Base-by-base conservation (phyloP, 2,888 invertebrate species). In the Drosophila kuntzei region DNA sequence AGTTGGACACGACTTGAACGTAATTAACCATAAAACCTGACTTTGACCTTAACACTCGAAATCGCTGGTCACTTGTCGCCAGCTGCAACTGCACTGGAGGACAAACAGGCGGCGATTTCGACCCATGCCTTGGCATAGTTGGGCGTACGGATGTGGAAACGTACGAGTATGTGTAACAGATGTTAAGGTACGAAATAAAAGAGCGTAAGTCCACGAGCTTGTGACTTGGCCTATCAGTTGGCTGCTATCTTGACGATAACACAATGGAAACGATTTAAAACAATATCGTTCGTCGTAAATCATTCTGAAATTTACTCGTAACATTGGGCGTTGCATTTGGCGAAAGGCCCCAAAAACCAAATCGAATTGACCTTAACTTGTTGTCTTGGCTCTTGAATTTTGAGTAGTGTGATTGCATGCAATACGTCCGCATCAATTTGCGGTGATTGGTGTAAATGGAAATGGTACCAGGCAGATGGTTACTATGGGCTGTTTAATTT, bases 21-120 rank as follows among this genome's bases (percentile, higher is more conserved):
- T 78, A 88, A 90, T 90, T 89, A 86, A 75, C 77, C 76, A 76
- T 76, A 80, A 87, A 89, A 81, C 76, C 79, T 89, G 91, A 89
- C 90, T 90, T 89, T 86, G 86, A 86, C 86, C 86, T 86, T 86
- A 87, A 86, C 86, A 89, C 85, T 81, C 70, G 70, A 37, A 54
- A 46, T 66, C 58, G 67, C 60, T 47, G 72, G 57, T 76, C 78
- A 49, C 51, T 62, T 61, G 63, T 64, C 67, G 67, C 36, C 80
- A 60, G 68, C 51, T 46, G 46, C 51, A 51, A 41, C 36, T 39
- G 43, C 55, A 55, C n/a, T 57, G 59, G 64, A 67, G 58, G 57
- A 63, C 74, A 63, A 39, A 47, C 46, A 14, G 54, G 57, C 55
- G 41, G 37, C 8, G n/a, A 37, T 16, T 22, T 16, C 9, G 39